Evolutionary conservation across 35 echinoderm and acorn worm genomes (phyloP).

Genomic region (Anneissia japonica): DNA sequence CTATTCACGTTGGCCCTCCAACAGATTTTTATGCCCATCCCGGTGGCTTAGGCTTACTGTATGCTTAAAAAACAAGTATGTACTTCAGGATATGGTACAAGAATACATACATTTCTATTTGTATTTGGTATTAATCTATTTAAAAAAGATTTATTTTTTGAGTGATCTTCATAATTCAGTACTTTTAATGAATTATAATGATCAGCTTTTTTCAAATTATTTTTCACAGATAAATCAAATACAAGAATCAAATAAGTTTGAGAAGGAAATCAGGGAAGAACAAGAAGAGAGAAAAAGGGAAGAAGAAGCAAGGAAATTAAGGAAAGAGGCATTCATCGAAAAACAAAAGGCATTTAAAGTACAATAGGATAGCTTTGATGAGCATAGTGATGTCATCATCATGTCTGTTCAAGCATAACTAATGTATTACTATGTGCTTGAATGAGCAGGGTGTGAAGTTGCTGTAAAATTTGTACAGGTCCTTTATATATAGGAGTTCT

Average conservation of each 20-base stretch:
- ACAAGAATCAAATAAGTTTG: constrained; percentile 51
- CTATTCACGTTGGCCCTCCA: too few relatives aligned
- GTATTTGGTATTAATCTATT: background rate
- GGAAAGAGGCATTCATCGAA: constrained; percentile 68
- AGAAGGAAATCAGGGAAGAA: constrained; percentile 74
- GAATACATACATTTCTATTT: background rate
- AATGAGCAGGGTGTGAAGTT: too few relatives aligned
- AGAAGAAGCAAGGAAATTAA: constrained; percentile 59
- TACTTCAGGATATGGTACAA: background rate
- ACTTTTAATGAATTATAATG: background rate
- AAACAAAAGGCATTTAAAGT: constrained; percentile 58
- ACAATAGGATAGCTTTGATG: background rate
- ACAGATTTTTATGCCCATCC: background rate
- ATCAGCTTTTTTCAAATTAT: background rate
- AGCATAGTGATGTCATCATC: too few relatives aligned
- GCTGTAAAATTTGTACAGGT: too few relatives aligned
- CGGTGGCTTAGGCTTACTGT: background rate
- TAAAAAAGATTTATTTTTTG: background rate
- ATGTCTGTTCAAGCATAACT: background rate
- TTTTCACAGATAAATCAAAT: constrained; percentile 50
- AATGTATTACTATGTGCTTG: background rate
- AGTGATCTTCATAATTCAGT: background rate
- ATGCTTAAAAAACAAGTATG: background rate
- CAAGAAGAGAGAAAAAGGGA: constrained; percentile 82
- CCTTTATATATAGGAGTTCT: too few relatives aligned